Evolutionary conservation across 2,113 vertebrate genomes (phyloP).

Genomic region (Ctenomys sociabilis): DNA sequence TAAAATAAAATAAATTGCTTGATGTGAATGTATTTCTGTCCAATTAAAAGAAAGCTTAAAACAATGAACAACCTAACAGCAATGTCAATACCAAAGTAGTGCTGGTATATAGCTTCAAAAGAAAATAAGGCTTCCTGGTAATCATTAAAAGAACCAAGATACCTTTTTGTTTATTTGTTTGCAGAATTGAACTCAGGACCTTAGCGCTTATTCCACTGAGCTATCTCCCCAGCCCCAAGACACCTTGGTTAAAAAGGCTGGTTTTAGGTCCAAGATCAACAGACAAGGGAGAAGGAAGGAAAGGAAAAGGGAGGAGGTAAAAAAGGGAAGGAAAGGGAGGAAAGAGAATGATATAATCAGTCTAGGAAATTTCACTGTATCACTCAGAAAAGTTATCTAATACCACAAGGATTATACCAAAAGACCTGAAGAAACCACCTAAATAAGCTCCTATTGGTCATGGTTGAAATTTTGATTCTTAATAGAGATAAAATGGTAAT

Average conservation of each 20-base stretch:
- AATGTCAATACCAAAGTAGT: slow-evolving; percentile 37
- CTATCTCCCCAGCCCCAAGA: too few relatives aligned
- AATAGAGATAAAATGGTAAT: slow-evolving; percentile 42
- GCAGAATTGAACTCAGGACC: too few relatives aligned
- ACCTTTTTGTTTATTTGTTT: too few relatives aligned
- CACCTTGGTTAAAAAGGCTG: not conserved
- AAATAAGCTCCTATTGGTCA: not conserved
- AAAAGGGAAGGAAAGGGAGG: too few relatives aligned
- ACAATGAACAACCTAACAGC: slow-evolving; percentile 21
- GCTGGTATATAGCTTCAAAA: not conserved
- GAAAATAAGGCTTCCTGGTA: not conserved
- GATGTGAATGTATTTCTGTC: not conserved
- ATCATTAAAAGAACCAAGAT: slow-evolving; percentile 10
- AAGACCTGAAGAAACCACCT: slow-evolving; percentile 19
- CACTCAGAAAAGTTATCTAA: slow-evolving; percentile 33
- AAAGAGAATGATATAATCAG: not conserved
- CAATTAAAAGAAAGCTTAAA: slow-evolving; percentile 37
- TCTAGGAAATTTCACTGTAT: slow-evolving; percentile 8
- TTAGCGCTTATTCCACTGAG: too few relatives aligned
- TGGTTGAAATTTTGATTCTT: slow-evolving; percentile 41
- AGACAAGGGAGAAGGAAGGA: not conserved
- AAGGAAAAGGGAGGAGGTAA: not conserved
- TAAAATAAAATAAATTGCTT: too few relatives aligned
- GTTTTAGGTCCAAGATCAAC: not conserved
- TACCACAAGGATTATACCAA: not conserved